phyloP scores from a whole-genome alignment of 2,797 vertebrate species.

The Chaenodraco wilsoni region DNA sequence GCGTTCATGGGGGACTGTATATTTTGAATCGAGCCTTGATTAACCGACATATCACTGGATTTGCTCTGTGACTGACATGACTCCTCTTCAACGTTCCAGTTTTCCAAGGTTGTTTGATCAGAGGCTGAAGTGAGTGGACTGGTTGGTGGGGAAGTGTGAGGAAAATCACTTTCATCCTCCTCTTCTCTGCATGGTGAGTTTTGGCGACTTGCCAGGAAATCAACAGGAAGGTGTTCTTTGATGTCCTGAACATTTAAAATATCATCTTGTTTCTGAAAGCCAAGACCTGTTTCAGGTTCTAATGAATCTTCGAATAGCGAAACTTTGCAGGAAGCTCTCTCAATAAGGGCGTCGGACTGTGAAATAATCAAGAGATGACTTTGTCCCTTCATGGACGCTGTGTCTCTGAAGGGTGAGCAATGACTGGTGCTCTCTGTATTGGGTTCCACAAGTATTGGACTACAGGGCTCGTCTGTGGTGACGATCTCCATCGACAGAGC shows the following conservation, averaged over 20 bases:
- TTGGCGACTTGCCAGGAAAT: constrained; percentile 77
- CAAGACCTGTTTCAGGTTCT: constrained; percentile 51
- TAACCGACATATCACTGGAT: constrained; percentile 45
- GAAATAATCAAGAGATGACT: constrained; percentile 68
- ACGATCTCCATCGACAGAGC: constrained; percentile 63
- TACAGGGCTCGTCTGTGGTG: constrained; percentile 65
- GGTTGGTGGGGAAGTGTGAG: constrained; percentile 44
- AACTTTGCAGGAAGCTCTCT: constrained; percentile 53
- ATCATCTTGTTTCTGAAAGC: constrained; percentile 68
- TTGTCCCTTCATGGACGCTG: constrained; percentile 59
- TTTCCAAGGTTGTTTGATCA: constrained; percentile 50
- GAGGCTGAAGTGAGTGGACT: constrained; percentile 61
- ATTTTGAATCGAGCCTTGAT: constrained; percentile 55
- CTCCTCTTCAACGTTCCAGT: constrained; percentile 47
- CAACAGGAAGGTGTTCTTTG: constrained; percentile 72
- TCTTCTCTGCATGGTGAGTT: constrained; percentile 73
- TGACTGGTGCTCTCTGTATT: constrained; percentile 37
- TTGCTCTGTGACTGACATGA: constrained; percentile 52
- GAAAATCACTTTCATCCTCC: constrained; percentile 57
- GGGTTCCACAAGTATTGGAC: constrained; percentile 66
- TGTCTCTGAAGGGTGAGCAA: constrained; percentile 61
- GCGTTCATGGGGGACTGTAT: constrained; percentile 49
- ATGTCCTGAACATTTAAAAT: constrained; percentile 75
- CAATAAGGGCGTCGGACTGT: constrained; percentile 61
- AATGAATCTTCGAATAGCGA: constrained; percentile 57